Evolutionary conservation across 1,140 invertebrate species (phyloP), one percentile per base, ranked within the genome.

Genomic region (Hydropsyche tenuis): DNA sequence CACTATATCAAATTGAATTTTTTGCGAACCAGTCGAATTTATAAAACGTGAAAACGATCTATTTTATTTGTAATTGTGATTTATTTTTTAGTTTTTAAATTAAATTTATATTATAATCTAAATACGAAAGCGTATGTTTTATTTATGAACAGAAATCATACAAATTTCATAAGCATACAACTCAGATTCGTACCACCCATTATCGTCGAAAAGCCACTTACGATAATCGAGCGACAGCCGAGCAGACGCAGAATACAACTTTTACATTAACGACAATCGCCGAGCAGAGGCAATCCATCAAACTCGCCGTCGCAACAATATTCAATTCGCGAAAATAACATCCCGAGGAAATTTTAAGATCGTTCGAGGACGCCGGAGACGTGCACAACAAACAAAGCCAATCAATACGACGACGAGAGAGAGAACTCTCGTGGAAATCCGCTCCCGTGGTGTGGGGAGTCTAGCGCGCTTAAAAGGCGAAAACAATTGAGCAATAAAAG

Each of bases 401-500:
- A 77, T 77, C 75, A 66, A 74, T 77, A 70, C 43, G 72, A 60
- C 62, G 43, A 62, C 23, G 30, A 37, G 9, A 37, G 30, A 37
- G 30, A 37, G 9, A 9, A 53, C 12, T 27, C 18, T 27, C 23
- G 22, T 23, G 22, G 18, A 60, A 60, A 12, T 60, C 56, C n/a
- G n/a, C n/a, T n/a, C n/a, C n/a, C n/a, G n/a, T n/a, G 18, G 22
- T 25, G 56, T 18, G 22, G 22, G 56, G 56, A 9, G 56, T 5
- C 18, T 14, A 23, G 22, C 51, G 63, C 68, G 73, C 72, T 77
- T 74, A 77, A 73, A 65, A 65, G 73, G 76, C 76, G 76, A 77
- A 77, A 77, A 77, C 76, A 77, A 77, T 77, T 73, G 73, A 73
- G 73, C 71, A 77, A 77, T 77, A 77, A 77, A 77, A 75, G 43